phyloP scores from a whole-genome alignment of 2,797 vertebrate species.

The Natrix natrix region DNA sequence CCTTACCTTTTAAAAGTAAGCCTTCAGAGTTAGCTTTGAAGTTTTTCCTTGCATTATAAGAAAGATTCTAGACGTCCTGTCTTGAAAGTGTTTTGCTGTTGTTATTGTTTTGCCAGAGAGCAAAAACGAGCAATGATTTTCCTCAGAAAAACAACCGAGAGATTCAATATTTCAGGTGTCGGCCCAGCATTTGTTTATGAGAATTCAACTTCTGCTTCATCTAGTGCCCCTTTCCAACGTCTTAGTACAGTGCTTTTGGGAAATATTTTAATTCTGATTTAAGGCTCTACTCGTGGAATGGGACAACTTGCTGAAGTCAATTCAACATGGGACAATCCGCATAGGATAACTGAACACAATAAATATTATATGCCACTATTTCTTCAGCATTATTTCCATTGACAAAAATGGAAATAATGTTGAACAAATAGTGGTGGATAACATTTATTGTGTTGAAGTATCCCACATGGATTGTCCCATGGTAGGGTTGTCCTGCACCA shows the following conservation, averaged over 20 bases:
- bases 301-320: background rate
- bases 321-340: background rate
- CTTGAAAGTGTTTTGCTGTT: background rate
- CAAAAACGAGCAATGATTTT: background rate
- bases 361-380: background rate
- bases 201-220: background rate
- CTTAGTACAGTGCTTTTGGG: background rate
- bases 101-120: background rate
- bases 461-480: background rate
- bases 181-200: background rate
- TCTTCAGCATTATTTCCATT: background rate
- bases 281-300: background rate
- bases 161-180: background rate
- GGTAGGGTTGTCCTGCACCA: background rate
- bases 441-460: background rate
- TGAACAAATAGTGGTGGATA: background rate
- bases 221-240: background rate
- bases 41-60: background rate
- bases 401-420: background rate
- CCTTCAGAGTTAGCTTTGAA: constrained; percentile 25
- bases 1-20: constrained; percentile 14
- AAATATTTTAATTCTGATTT: background rate
- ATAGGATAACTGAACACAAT: background rate
- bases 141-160: background rate
- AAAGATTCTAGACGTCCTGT: background rate